These are phyloP conservation scores for Syrphus vitripennis DNA, from an alignment of 2,888 invertebrate species.

Conservation along the genomic window DNA sequence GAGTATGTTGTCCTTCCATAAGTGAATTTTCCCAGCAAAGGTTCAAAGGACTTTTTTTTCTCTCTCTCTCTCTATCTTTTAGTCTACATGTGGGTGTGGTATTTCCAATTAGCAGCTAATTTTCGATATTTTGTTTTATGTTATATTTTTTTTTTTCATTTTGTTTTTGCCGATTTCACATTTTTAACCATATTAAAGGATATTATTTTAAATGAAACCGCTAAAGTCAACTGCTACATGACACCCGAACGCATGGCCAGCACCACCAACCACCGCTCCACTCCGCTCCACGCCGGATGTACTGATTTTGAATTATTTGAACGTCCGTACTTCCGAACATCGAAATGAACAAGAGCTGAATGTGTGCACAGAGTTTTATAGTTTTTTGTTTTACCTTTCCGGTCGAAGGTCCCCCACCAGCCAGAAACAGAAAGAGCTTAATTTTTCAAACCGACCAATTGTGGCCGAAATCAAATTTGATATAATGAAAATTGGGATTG, in stretches of 20 bases:
- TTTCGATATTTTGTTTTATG: conserved; percentile 35
- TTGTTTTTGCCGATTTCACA: neutral
- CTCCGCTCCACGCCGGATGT: conserved; percentile 6
- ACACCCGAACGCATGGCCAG: conserved; percentile 30
- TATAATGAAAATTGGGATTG: conserved; percentile 61
- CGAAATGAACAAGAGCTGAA: conserved; percentile 15
- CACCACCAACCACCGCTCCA: neutral
- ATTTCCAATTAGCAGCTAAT: conserved; percentile 69
- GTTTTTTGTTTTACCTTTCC: conserved; percentile 13
- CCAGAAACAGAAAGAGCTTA: conserved; percentile 19
- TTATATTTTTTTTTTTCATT: neutral
- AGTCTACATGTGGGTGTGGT: conserved; percentile 54
- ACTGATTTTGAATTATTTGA: conserved; percentile 65
- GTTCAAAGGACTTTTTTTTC: conserved; percentile 6
- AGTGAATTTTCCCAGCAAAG: conserved; percentile 17
- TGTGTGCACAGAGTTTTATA: neutral
- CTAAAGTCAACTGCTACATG: conserved; percentile 58
- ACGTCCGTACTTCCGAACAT: conserved; percentile 28
- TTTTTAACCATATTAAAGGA: conserved; percentile 63
- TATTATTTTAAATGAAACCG: conserved; percentile 67
- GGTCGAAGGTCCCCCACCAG: neutral
- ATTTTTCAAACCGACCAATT: conserved; percentile 58
- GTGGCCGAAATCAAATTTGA: conserved; percentile 66
- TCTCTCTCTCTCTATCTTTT: neutral
- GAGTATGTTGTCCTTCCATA: neutral